Evolutionary conservation across 2,888 invertebrate genomes (phyloP), one percentile per base, ranked within the genome.

Genomic region (Drosophila acutilabella): DNA sequence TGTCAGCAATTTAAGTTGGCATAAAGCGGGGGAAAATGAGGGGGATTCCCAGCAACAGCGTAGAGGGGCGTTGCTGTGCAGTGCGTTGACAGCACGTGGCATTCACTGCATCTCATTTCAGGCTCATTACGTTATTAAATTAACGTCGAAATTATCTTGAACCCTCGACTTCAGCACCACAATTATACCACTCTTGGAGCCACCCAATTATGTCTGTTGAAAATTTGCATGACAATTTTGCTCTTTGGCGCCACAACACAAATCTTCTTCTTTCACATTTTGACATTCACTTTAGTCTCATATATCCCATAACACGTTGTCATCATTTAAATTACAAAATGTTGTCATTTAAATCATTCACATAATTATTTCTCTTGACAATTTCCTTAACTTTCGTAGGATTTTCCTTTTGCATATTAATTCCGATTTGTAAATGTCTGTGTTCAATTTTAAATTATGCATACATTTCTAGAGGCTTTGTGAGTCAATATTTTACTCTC

Each of bases 91-190:
- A 53, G 23, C 44, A 50, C 45, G 26, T 60, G 57, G 41, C 64
- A 61, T 74, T 70, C 59, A 57, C 53, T 62, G 78, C 72, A 71
- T 47, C 66, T 70, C 52, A 64, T 72, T 47, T 54, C 44, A 65
- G 61, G 78, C 72, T 70, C 80, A 71, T 81, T 78, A 64, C 76
- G 47, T 76, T 85, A 84, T 81, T 84, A 79, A 81, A 67, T 81
- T 81, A 81, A 75, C 62, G 58, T 68, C 16, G 60, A 58, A 74
- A 66, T 83, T 56, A 73, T 75, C 48, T 70, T 40, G 47, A 44
- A 26, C 56, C 23, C 40, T 18, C 51, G 10, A 14, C 50, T 14
- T 33, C 57, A 38, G 2, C 26, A 47, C 14, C 47, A 20, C 44
- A 18, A 20, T 13, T 13, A 44, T 23, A 48, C 47, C 51, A 44